Evolutionary conservation across 92 coral and sea anemone species (phyloP), one percentile per base, ranked within the genome.

Genomic region (Palythoa grandiflora): DNA sequence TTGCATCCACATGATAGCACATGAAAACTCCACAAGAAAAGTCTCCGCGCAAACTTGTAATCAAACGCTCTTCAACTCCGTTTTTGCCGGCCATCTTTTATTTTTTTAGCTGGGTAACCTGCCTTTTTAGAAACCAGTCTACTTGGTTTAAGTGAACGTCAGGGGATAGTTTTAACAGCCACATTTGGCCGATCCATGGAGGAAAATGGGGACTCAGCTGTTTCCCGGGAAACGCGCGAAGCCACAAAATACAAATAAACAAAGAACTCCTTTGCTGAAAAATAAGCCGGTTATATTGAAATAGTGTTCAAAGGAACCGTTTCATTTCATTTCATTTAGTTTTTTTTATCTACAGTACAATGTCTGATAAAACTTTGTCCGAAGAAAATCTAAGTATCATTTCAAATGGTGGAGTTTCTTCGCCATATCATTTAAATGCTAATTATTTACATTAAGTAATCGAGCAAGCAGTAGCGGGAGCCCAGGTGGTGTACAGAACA

Each of bases 331-430:
- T 66, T 66, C 5, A 4, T 15, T n/a, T 66, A n/a, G 6, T 66
- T 17, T 66, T 66, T 66, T 66, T 21, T 15, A 16, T 21, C 0
- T 3, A 28, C 28, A 21, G 38, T 36, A 80, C 35, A 10, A 73
- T 39, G 35, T 39, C 65, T 17, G 59, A 37, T 66, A 66, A n/a
- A 66, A 10, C 36, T 19, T n/a, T 66, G 38, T n/a, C 71, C 3
- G 36, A n/a, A 51, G 73, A 89, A 36, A 61, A 59, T 16, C 8
- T 89, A 16, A 55, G 79, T 37, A 21, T 78, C 68, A 73, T 90
- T 39, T 55, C 86, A 39, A 79, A 90, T 85, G 92, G 92, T 38
- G 14, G 68, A 63, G 71, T 76, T 44, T 78, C 76, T 21, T 66
- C 35, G 37, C 71, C 71, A 66, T 28, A 28, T 28, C 16, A 66